Evolutionary conservation across 2,888 invertebrate genomes (phyloP), one percentile per base, ranked within the genome.

Genomic region (Spisula solida): DNA sequence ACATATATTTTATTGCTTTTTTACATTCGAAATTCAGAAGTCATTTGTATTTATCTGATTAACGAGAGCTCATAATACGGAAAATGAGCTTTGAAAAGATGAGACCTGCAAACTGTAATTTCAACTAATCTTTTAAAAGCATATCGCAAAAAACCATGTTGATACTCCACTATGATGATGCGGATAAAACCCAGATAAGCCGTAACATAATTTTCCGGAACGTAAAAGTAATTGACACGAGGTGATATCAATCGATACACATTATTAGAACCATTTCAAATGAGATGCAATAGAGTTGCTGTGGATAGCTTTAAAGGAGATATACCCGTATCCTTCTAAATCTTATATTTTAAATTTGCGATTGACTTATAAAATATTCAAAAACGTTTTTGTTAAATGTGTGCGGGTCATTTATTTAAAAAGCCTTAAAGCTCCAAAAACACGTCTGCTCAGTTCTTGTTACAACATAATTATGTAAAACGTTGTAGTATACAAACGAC

Each of bases 31-130:
- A 66, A 66, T 66, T 25, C 25, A 66, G 60, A 25, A 66, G n/a
- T n/a, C 25, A 66, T 66, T 66, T 66, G 60, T n/a, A 25, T 25
- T 66, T 66, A 66, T 66, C 60, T 66, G 60, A 66, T 66, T n/a
- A 66, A 66, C 25, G 25, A 25, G 25, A n/a, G 25, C 60, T 66
- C 60, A 25, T 66, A 25, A 25, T n/a, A 25, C 12, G 25, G 0
- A 25, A 66, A 66, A 66, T 25, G 25, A 66, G 60, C 10, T 25
- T 66, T 66, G 6, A 4, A 66, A 5, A 4, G 25, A n/a, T 66
- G 8, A 66, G n/a, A 25, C 60, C 25, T 10, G 25, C 25, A 66
- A 41, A 66, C 60, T 66, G 12, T 66, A 66, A n/a, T n/a, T 66
- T 66, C 60, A 18, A 25, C 25, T 66, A 66, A 66, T 66, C 60